Base-by-base conservation (phyloP, 2,888 invertebrate genomes). In the Tetropium fuscum region DNA sequence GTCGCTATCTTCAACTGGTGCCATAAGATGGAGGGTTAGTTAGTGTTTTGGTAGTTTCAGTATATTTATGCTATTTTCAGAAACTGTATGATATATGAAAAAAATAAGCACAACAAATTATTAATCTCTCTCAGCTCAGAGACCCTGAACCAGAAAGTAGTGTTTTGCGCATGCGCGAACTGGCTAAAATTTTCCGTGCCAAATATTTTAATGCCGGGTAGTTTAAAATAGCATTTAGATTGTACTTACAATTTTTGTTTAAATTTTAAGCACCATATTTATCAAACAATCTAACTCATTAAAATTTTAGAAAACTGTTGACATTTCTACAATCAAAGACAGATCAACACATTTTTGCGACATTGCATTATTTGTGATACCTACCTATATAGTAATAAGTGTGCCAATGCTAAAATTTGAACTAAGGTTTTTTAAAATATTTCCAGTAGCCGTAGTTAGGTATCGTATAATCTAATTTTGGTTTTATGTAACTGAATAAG, bases 1-100 rank as follows among this genome's bases (percentile, higher is more conserved):
- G n/a, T n/a, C n/a, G n/a, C n/a, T 77, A 69, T 84, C 83, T 76
- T 84, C 84, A 72, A 78, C 80, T 77, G 80, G 78, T 77, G 83
- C 82, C 83, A 83, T 83, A 82, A 77, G 79, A 79, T 64, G 62
- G 13, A 1, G 11, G 25, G 18, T 38, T 20, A 19, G 4, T 47
- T 18, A 6, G 18, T 27, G 32, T 20, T 32, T 34, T 32, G 2
- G 16, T 30, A 27, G n/a, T 44, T 5, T 25, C 1, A 3, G n/a
- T 7, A 10, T n/a, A 15, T 16, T 4, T 25, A 43, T 44, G 15
- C 10, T 44, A 44, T 44, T 44, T 27, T 16, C 27, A 15, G 16
- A 5, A 27, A 44, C 13, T 4, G 16, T 15, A 25, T 25, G 3
- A 8, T 11, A 10, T 13, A 8, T 8, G 25, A 25, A 43, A 19